Conservation (phyloP, 2,888 invertebrate genomes). For the Pemphredon lugubris region DNA sequence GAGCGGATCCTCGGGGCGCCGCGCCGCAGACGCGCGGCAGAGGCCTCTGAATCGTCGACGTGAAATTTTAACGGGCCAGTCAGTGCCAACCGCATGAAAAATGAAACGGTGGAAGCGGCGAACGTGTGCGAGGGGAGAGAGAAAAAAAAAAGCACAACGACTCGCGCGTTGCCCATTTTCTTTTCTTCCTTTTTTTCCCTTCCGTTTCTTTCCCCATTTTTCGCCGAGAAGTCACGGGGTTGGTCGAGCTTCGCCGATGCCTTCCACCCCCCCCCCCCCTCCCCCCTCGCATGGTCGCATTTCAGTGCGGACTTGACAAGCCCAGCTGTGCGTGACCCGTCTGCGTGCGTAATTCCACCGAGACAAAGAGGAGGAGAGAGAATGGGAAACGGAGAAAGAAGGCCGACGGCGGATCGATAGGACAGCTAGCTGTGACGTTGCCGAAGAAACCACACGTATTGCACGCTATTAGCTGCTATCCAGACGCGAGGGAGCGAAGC, state of each 20-base stretch:
- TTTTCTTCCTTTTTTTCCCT: no score
- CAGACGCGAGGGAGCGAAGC: constrained; percentile 16
- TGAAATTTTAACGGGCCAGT: constrained; percentile 18
- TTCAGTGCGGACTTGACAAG: constrained; percentile 37
- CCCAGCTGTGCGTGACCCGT: constrained; percentile 60
- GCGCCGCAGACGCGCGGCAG: no score
- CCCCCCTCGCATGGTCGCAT: constrained; percentile 37
- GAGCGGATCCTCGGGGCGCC: background rate
- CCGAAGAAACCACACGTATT: constrained; percentile 61
- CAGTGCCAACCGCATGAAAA: constrained; percentile 18
- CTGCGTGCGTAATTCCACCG: constrained; percentile 56
- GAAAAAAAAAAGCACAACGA: no score
- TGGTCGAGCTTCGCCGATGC: background rate
- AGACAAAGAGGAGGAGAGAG: constrained; percentile 29
- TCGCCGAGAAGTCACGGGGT: background rate
- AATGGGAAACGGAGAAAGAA: constrained; percentile 33
- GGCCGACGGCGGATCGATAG: constrained; percentile 55
- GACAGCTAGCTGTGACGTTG: constrained; percentile 58
- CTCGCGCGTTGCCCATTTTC: background rate
- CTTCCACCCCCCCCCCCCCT: no score
- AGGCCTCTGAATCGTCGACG: constrained; percentile 1
- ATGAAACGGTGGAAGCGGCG: constrained; percentile 21
- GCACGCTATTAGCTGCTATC: constrained; percentile 48
- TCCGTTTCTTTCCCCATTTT: no score
- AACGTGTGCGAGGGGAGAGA: constrained; percentile 22